Percentiles rank a stretch among this genome's conserved stretches.
Conservation (phyloP, 2,797 vertebrate species). For the Chelmon rostratus region DNA sequence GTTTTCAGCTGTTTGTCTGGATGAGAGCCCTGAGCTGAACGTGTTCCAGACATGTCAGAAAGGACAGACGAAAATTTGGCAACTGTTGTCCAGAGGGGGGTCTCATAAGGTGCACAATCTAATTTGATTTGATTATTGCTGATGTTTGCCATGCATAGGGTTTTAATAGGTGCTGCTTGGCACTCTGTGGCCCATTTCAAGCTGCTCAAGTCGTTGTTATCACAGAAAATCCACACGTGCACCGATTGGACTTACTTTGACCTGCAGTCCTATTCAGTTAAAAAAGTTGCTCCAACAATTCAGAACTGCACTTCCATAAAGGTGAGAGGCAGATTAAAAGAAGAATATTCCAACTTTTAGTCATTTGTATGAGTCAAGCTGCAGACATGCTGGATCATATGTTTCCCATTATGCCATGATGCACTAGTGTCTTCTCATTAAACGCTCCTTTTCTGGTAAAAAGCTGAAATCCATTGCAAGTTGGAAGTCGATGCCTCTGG, state of each 20-base stretch:
- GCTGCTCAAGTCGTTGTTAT: not conserved
- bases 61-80: constrained; percentile 27
- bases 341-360: not conserved
- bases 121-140: constrained; percentile 54
- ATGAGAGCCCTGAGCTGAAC: constrained; percentile 36
- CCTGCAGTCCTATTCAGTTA: constrained; percentile 3
- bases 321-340: not conserved
- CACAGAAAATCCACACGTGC: not conserved
- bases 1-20: constrained; percentile 38
- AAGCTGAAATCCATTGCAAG: too few relatives aligned
- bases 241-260: constrained; percentile 13
- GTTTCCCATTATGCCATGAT: not conserved
- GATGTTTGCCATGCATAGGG: constrained; percentile 42
- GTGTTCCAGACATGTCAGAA: constrained; percentile 44
- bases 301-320: not conserved
- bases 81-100: constrained; percentile 33
- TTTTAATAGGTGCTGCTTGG: constrained; percentile 14
- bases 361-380: not conserved
- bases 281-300: not conserved
- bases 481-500: too few relatives aligned
- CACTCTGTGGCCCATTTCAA: not conserved
- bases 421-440: not conserved
- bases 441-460: not conserved
- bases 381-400: not conserved
- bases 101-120: constrained; percentile 15